Evolutionary conservation across 2,797 vertebrate genomes (phyloP).

Genomic region (Stomatorhinus walkeri): DNA sequence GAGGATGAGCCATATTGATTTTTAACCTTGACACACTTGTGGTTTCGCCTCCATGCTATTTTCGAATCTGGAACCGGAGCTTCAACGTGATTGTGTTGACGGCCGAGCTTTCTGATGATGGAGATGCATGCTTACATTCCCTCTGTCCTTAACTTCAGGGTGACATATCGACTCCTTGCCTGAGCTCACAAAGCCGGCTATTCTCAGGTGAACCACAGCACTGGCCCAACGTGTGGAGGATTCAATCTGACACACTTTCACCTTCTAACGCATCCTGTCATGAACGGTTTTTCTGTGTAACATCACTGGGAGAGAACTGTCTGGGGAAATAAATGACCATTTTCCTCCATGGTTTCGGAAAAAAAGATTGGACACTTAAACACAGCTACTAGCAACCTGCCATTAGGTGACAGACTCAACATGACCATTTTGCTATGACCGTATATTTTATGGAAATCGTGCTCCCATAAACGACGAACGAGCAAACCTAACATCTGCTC

Average conservation of each 20-base stretch:
- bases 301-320: not conserved
- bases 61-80: constrained; percentile 35
- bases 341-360: not conserved
- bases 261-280: constrained; percentile 10
- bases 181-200: not conserved
- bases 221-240: not conserved
- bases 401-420: not conserved
- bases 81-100: constrained; percentile 26
- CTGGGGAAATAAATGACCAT: not conserved
- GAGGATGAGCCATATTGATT: constrained; percentile 36
- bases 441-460: constrained; percentile 28
- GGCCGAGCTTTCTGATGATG: constrained; percentile 4
- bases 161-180: not conserved
- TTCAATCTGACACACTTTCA: constrained; percentile 2
- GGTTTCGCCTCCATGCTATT: constrained; percentile 38
- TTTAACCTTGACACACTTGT: constrained; percentile 47
- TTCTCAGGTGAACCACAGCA: not conserved
- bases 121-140: constrained; percentile 25
- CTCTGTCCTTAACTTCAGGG: not conserved
- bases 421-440: constrained; percentile 15
- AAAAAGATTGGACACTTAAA: not conserved
- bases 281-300: not conserved
- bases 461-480: constrained; percentile 31
- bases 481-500: constrained; percentile 26
- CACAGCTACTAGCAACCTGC: not conserved